Evolutionary conservation across 2,888 invertebrate species (phyloP), one percentile per base, ranked within the genome.

Genomic region (Abrostola tripartita): DNA sequence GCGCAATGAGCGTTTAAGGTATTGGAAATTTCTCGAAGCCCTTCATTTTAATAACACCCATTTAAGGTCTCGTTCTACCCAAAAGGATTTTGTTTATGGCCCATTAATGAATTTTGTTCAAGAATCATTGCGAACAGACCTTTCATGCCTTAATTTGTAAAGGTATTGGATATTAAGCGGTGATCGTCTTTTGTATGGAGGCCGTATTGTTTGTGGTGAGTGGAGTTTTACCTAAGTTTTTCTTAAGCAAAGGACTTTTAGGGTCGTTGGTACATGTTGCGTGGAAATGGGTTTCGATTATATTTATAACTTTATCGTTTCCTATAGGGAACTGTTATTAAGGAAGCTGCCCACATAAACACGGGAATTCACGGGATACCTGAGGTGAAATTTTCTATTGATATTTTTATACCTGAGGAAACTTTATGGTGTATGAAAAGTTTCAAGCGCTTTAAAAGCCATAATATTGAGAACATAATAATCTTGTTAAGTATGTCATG

Each of bases 21-120:
- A 76, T 76, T 61, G 68, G 59, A 59, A 79, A 72, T 71, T 61
- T 78, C 68, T 64, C 59, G 51, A 65, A 68, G 53, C 80, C 68
- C 62, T 79, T 74, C 64, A 73, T 80, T 82, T 81, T 80, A 80
- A 80, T 80, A 81, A 78, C 76, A 75, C 49, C 71, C 71, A 80
- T 78, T 80, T 78, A 65, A 68, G 72, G 75, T 68, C 53, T 65
- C 76, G 65, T 71, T 74, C 65, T 52, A 61, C 81, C 83, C 77
- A 79, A 87, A 87, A 84, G 86, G 88, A 86, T 88, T 88, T 85
- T 87, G 89, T 90, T 90, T 90, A 90, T 88, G 81, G 83, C 68
- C 86, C 85, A 89, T 88, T 90, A 90, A 90, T 89, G 88, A 88
- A 88, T 88, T 89, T 85, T 73, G 81, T 77, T 81, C 76, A 81